Percentiles rank a stretch among this genome's conserved stretches.
These are phyloP conservation scores for Caenorhabditis inopinata DNA, from an alignment of 1,140 invertebrate genomes.

Conservation along the genomic window DNA sequence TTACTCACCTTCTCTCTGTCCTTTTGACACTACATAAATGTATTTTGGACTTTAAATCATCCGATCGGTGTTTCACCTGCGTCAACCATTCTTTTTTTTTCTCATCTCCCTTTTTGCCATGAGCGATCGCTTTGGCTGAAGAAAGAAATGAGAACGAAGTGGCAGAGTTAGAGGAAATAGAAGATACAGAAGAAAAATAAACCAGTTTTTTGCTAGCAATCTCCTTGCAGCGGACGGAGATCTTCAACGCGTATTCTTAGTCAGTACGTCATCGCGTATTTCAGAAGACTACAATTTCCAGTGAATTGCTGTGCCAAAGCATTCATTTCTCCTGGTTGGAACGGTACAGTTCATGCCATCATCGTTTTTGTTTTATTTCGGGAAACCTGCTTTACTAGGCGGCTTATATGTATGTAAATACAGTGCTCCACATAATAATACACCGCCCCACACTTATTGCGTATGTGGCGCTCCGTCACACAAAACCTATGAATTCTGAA, in stretches of 20 bases:
- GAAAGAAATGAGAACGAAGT: background rate
- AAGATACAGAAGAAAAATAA: background rate
- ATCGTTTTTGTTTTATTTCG: too few relatives aligned
- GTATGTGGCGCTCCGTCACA: too few relatives aligned
- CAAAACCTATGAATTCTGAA: too few relatives aligned
- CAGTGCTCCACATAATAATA: too few relatives aligned
- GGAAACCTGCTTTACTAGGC: too few relatives aligned
- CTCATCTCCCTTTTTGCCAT: background rate
- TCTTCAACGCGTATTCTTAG: background rate
- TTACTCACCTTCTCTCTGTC: background rate
- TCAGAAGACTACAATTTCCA: too few relatives aligned
- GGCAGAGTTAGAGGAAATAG: background rate
- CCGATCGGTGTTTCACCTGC: background rate
- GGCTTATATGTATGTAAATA: too few relatives aligned
- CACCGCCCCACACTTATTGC: too few relatives aligned
- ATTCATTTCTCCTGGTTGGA: too few relatives aligned
- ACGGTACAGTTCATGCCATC: too few relatives aligned
- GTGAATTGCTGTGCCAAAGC: too few relatives aligned
- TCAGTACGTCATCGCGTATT: background rate
- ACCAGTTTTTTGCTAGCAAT: conserved; percentile 15
- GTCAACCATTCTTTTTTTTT: conserved; percentile 13
- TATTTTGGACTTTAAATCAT: background rate
- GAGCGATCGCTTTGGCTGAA: background rate
- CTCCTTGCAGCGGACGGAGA: background rate
- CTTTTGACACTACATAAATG: background rate